Conservation (phyloP, 23 tunicate species). For the Pegea sp. region DNA sequence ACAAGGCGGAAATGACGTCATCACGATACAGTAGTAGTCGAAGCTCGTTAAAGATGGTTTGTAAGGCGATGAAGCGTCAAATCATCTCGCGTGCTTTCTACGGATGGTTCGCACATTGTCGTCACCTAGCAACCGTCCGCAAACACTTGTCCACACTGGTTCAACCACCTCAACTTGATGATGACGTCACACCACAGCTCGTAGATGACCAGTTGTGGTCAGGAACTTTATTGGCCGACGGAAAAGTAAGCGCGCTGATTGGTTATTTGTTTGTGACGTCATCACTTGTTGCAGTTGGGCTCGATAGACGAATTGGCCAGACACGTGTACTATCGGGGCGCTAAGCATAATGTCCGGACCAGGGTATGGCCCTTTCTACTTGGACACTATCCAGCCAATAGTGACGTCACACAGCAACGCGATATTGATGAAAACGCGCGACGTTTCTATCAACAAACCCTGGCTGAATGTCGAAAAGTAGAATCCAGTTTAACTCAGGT, state of each 20-base stretch:
- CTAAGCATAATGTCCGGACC: constrained; percentile 19
- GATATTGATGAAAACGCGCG: constrained; percentile 7
- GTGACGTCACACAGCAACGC: constrained; percentile 9
- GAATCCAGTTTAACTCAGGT: constrained; percentile 30
- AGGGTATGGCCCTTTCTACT: constrained; percentile 55
- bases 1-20: too few relatives aligned
- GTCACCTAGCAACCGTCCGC: constrained; percentile 77
- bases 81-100: constrained; percentile 85
- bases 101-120: constrained; percentile 96
- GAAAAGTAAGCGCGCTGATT: constrained; percentile 12
- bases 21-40: too few relatives aligned
- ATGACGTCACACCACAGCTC: constrained; percentile 9
- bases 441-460: too few relatives aligned
- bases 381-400: constrained; percentile 31
- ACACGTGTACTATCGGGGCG: constrained; percentile 54
- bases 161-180: constrained; percentile 1
- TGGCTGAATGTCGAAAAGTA: constrained; percentile 18
- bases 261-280: background rate
- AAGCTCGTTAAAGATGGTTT: constrained; percentile 40
- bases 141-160: constrained; percentile 55
- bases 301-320: constrained; percentile 19
- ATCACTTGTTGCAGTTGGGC: constrained; percentile 6
- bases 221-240: constrained; percentile 7
- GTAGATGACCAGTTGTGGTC: constrained; percentile 39
- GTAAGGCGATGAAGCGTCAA: constrained; percentile 80